Conservation (phyloP, 2,113 vertebrate genomes). For the Cariama cristata region DNA sequence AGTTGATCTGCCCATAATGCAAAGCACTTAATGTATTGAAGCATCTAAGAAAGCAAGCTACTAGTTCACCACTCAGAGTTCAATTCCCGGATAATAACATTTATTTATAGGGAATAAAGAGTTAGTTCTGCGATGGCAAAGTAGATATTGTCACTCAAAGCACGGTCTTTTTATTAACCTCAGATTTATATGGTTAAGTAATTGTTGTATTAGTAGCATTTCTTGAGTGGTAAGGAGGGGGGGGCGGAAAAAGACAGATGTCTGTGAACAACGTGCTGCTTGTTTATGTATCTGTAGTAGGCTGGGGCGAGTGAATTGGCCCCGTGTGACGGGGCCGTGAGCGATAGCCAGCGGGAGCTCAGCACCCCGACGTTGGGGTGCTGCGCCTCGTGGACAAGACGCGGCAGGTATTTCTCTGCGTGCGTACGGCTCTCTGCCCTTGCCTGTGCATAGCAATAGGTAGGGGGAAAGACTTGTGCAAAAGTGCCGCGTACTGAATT, state of each 20-base stretch:
- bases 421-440: background rate
- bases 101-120: slow-evolving; percentile 58
- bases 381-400: fast-evolving
- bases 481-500: fast-evolving
- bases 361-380: background rate
- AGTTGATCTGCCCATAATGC: slow-evolving; percentile 54
- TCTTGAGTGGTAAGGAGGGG: slow-evolving; percentile 7
- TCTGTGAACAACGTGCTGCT: background rate
- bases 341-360: background rate
- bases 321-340: background rate
- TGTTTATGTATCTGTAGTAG: slow-evolving; percentile 23
- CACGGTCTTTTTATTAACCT: slow-evolving; percentile 49
- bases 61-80: slow-evolving; percentile 47
- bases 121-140: background rate
- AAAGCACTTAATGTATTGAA: slow-evolving; percentile 61
- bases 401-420: background rate
- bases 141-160: slow-evolving; percentile 51
- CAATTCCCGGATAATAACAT: slow-evolving; percentile 49
- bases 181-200: slow-evolving; percentile 51
- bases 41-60: slow-evolving; percentile 8
- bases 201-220: slow-evolving; percentile 54
- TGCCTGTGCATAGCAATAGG: background rate
- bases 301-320: background rate
- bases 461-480: background rate
- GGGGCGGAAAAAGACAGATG: background rate